phyloP scores from a whole-genome alignment of 2,113 vertebrate species.

The Psammodynastes pulverulentus region DNA sequence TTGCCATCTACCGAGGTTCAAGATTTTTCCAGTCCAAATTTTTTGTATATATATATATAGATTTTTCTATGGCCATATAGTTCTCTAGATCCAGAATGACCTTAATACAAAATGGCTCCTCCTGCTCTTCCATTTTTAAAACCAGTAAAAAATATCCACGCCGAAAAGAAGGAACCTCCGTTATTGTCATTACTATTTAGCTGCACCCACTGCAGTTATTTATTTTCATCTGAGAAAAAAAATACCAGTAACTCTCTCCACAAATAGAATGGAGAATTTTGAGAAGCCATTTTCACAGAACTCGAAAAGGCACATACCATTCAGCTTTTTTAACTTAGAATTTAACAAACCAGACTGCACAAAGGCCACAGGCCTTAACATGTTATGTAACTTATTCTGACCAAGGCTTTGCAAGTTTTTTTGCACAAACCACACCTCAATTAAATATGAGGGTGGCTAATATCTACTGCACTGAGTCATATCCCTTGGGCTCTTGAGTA shows the following conservation, averaged over 20 bases:
- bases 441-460: neutral
- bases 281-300: neutral
- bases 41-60: neutral
- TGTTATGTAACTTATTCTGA: neutral
- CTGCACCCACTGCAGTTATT: neutral
- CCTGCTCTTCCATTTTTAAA: neutral
- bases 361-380: neutral
- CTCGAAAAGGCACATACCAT: neutral
- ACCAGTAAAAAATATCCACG: neutral
- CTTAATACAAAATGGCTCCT: neutral
- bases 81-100: neutral
- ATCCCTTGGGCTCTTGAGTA: neutral
- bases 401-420: constrained; percentile 1
- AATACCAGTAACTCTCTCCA: neutral
- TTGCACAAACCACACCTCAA: neutral
- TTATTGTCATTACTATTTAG: neutral
- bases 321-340: neutral
- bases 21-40: neutral
- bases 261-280: neutral
- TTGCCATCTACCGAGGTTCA: neutral
- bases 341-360: neutral
- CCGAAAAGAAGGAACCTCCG: neutral
- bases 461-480: constrained; percentile 6
- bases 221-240: neutral
- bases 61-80: neutral